Evolutionary conservation across 2,797 vertebrate species (phyloP).

Genomic region (Oreonectes daqikongensis): DNA sequence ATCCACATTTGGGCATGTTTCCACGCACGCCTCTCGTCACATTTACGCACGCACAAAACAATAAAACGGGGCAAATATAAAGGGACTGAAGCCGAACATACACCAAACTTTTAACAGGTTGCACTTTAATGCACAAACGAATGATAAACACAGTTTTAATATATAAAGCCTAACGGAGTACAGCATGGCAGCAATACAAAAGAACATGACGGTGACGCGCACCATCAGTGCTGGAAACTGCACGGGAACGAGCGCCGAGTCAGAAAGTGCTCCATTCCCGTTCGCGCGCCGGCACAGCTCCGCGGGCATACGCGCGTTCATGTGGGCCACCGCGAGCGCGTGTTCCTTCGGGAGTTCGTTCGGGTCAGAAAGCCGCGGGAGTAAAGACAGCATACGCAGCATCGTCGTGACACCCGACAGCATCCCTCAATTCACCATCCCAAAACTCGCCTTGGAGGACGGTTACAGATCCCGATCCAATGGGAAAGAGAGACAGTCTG

Average conservation of each 20-base stretch:
- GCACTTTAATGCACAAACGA: background rate
- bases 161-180: background rate
- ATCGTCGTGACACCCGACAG: conserved; percentile 73
- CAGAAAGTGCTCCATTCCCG: conserved; percentile 51
- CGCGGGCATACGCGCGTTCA: conserved; percentile 65
- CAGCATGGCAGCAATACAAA: conserved; percentile 37
- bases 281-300: conserved; percentile 69
- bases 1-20: conserved; percentile 62
- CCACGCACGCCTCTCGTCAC: conserved; percentile 60
- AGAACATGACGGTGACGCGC: conserved; percentile 66
- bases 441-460: conserved; percentile 59
- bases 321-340: conserved; percentile 65
- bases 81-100: conserved; percentile 6
- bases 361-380: conserved; percentile 64
- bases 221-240: conserved; percentile 70
- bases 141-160: background rate
- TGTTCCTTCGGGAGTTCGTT: conserved; percentile 65
- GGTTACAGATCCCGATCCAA: conserved; percentile 44
- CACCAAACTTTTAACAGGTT: conserved; percentile 8
- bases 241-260: conserved; percentile 36
- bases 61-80: conserved; percentile 28
- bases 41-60: conserved; percentile 59
- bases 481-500: conserved; percentile 48
- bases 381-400: conserved; percentile 67
- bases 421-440: conserved; percentile 81